These are phyloP conservation scores for Diacarnus erythraeanus DNA, from an alignment of 37 sponge, comb jelly and placozoan genomes.

Conservation along the genomic window DNA sequence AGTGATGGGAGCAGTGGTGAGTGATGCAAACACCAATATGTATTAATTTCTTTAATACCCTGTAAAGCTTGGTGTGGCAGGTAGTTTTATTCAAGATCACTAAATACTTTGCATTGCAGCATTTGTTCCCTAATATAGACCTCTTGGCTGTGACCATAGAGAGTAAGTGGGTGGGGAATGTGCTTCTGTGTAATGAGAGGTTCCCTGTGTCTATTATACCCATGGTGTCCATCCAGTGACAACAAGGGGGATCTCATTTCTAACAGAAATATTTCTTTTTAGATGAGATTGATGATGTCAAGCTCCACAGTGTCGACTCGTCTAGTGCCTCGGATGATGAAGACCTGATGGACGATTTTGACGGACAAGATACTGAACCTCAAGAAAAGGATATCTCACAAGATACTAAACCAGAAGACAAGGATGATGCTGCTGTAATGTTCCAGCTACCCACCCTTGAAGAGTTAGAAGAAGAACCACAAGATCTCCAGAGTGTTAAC, in stretches of 20 bases:
- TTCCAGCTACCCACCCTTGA: conserved; percentile 76
- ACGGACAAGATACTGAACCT: neutral
- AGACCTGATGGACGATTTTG: conserved; percentile 7
- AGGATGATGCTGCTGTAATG: conserved; percentile 8
- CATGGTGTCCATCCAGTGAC: too few species aligned
- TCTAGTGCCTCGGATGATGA: conserved; percentile 10
- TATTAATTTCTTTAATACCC: neutral
- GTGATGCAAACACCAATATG: neutral
- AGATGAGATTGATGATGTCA: conserved; percentile 14
- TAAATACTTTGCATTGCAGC: too few species aligned
- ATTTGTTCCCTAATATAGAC: too few species aligned
- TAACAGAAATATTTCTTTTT: neutral
- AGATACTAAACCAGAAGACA: neutral
- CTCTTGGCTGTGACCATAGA: too few species aligned
- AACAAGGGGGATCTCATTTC: neutral
- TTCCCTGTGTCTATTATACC: too few species aligned
- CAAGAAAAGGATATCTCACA: neutral
- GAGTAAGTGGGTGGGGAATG: too few species aligned
- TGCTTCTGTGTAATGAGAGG: too few species aligned
- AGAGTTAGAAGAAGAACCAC: conserved; percentile 57
- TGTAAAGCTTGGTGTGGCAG: too few species aligned
- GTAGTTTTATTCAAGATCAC: too few species aligned
- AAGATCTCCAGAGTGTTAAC: conserved; percentile 38
- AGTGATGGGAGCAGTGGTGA: conserved; percentile 29
- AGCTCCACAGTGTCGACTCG: neutral